Conservation (phyloP, 2,888 invertebrate species). For the Atrina japonica region DNA sequence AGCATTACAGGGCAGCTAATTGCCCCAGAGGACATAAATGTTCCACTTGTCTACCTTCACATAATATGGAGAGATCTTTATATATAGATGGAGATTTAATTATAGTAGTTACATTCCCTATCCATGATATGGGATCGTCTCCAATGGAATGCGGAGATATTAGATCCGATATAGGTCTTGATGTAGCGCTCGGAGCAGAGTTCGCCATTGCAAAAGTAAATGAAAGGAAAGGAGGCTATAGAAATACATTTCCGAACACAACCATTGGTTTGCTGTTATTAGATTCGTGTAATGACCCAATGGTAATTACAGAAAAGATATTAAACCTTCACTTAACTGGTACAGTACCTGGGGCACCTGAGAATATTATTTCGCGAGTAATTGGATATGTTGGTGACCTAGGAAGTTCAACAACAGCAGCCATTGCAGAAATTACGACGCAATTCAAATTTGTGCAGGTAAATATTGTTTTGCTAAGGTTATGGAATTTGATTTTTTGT, state of each 20-base stretch:
- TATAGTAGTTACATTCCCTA: slow-evolving; percentile 47
- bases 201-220: slow-evolving; percentile 32
- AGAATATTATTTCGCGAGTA: slow-evolving; percentile 28
- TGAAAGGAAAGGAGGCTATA: background rate
- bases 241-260: slow-evolving; percentile 21
- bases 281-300: slow-evolving; percentile 51
- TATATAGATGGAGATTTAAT: slow-evolving; percentile 46
- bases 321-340: slow-evolving; percentile 42
- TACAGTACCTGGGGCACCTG: background rate
- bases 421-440: slow-evolving; percentile 36
- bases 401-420: slow-evolving; percentile 47
- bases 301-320: slow-evolving; percentile 44
- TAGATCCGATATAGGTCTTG: slow-evolving; percentile 38
- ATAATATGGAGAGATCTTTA: background rate
- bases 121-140: slow-evolving; percentile 33
- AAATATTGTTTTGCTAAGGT: too few species aligned
- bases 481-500: too few species aligned
- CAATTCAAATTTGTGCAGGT: slow-evolving; percentile 42
- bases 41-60: background rate
- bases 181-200: slow-evolving; percentile 41
- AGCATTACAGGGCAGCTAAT: too few species aligned
- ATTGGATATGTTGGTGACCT: slow-evolving; percentile 50
- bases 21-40: background rate
- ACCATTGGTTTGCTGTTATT: slow-evolving; percentile 48
- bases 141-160: slow-evolving; percentile 40